Conservation (phyloP, 2,113 vertebrate genomes). For the Vanacampus margaritifer region DNA sequence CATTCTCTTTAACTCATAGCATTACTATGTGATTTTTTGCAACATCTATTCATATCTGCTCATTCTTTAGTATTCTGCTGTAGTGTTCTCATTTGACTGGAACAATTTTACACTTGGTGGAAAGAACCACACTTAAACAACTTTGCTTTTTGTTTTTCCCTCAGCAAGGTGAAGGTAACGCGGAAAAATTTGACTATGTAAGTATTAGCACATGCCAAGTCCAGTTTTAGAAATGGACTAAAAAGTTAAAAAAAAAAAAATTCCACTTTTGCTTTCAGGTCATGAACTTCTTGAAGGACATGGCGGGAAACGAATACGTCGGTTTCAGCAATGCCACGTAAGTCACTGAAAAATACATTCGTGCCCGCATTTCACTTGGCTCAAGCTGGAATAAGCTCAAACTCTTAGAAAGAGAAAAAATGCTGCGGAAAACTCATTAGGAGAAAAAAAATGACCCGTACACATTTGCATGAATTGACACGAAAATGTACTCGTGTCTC, state of each 20-base stretch:
- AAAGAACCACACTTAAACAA: conserved; percentile 14
- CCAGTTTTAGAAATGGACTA: not conserved
- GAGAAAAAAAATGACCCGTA: no score
- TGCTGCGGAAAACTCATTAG: no score
- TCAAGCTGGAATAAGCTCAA: no score
- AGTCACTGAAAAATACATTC: conserved; percentile 61
- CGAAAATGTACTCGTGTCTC: not conserved
- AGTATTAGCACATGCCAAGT: conserved; percentile 62
- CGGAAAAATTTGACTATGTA: conserved; percentile 98
- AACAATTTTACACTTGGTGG: not conserved
- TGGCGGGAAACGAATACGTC: conserved; percentile 97
- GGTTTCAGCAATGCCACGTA: conserved; percentile 98
- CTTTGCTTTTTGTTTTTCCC: conserved; percentile 14
- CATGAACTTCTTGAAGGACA: conserved; percentile 95
- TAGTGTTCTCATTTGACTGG: conserved; percentile 32
- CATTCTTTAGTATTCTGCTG: conserved; percentile 33
- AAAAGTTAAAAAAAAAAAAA: not conserved
- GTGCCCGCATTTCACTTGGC: no score
- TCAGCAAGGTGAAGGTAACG: conserved; percentile 93
- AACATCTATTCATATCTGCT: conserved; percentile 33
- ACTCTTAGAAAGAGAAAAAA: no score
- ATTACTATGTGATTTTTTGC: conserved; percentile 29
- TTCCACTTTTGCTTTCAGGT: conserved; percentile 69
- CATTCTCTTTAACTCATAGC: conserved; percentile 17
- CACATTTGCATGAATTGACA: no score